Conservation (phyloP, 2,888 invertebrate species). For the Drosophila aldrichi region DNA sequence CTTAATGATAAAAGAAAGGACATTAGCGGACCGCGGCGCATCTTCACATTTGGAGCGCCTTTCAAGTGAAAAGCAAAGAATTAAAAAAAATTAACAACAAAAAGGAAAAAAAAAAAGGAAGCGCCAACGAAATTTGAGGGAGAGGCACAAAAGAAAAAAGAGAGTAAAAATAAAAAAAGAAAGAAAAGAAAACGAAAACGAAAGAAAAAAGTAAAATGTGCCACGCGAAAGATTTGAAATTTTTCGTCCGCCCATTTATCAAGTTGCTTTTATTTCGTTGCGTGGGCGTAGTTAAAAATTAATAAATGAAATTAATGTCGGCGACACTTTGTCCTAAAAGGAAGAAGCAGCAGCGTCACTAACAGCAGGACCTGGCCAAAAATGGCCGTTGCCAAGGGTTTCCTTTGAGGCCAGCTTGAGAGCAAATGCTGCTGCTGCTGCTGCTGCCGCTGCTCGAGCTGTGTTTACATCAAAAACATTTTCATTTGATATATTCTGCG, state of each 20-base stretch:
- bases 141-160: constrained; percentile 48
- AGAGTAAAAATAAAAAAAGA: constrained; percentile 27
- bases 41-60: constrained; percentile 76
- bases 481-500: constrained; percentile 78
- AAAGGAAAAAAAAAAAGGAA: constrained; percentile 46
- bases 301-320: constrained; percentile 84
- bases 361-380: constrained; percentile 30
- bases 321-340: constrained; percentile 71
- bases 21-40: constrained; percentile 76
- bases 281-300: constrained; percentile 82
- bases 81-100: constrained; percentile 77
- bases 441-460: constrained; percentile 11
- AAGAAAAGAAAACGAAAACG: constrained; percentile 34
- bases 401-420: constrained; percentile 60
- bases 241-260: constrained; percentile 72
- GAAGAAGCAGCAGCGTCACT: background rate
- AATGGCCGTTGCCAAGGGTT: constrained; percentile 76
- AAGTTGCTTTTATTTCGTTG: constrained; percentile 80
- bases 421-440: constrained; percentile 3
- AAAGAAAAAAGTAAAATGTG: constrained; percentile 63
- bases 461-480: constrained; percentile 77
- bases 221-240: constrained; percentile 69
- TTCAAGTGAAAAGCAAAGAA: constrained; percentile 82
- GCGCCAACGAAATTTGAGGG: constrained; percentile 42
- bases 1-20: constrained; percentile 82